Conservation (phyloP, 2,113 vertebrate species). For the Bufo gargarizans region DNA sequence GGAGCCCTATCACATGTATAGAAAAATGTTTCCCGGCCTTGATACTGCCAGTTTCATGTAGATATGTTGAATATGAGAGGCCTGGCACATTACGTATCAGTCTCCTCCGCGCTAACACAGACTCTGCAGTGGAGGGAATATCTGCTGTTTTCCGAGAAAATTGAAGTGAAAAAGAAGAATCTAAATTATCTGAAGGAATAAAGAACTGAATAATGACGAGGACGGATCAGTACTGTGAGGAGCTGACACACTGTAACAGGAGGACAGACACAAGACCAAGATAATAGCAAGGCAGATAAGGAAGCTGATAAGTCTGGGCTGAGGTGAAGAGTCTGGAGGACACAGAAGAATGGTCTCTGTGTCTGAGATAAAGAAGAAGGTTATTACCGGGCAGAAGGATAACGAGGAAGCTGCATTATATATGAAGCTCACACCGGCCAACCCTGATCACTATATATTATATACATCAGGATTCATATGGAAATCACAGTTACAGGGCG, state of each 20-base stretch:
- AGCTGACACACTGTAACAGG: background rate
- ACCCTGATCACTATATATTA: background rate
- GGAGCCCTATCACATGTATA: too few species aligned
- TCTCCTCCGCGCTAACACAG: too few species aligned
- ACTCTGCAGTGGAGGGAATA: background rate
- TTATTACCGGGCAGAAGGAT: background rate
- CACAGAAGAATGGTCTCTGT: background rate
- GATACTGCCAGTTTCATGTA: too few species aligned
- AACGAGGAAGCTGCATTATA: background rate
- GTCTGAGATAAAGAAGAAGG: background rate
- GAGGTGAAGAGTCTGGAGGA: background rate
- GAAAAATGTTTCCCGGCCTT: too few species aligned
- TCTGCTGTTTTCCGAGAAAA: background rate
- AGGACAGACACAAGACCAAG: background rate
- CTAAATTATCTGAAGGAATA: background rate
- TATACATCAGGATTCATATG: background rate
- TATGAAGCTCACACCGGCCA: background rate
- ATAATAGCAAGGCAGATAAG: background rate
- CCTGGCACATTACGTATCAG: too few species aligned
- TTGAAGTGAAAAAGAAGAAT: background rate
- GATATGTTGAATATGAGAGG: too few species aligned
- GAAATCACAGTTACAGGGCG: background rate
- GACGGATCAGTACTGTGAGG: background rate
- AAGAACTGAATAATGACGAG: constrained; percentile 1
- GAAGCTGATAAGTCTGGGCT: background rate